Conservation (phyloP, 2,113 vertebrate genomes). For the Catharus fuscescens region DNA sequence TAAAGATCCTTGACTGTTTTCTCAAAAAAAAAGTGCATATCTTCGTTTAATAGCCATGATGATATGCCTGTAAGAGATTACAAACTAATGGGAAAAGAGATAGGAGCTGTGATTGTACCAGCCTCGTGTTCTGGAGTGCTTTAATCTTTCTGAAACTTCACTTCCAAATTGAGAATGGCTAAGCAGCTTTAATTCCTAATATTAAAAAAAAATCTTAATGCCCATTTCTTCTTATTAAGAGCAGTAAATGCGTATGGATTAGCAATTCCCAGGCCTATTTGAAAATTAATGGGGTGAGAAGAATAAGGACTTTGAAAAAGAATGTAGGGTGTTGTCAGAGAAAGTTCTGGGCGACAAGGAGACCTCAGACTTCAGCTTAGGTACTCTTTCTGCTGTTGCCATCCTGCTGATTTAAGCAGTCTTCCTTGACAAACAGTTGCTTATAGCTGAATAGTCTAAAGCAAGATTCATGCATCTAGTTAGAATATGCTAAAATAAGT, state of each 20-base stretch:
- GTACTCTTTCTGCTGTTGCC: not conserved
- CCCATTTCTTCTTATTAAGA: slow-evolving; percentile 41
- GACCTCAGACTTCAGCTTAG: not conserved
- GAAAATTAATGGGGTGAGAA: slow-evolving; percentile 45
- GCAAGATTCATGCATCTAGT: not conserved
- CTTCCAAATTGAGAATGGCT: slow-evolving; percentile 62
- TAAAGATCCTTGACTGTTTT: slow-evolving; percentile 28
- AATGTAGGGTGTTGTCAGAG: not conserved
- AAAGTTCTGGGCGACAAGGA: not conserved
- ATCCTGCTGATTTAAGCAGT: not conserved
- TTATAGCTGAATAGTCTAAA: not conserved
- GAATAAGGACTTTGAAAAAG: slow-evolving; percentile 10
- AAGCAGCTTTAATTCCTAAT: slow-evolving; percentile 65
- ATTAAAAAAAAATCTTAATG: slow-evolving; percentile 46
- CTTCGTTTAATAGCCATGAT: not conserved
- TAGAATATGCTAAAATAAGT: not conserved
- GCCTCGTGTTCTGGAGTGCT: slow-evolving; percentile 14
- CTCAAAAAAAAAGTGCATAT: not conserved
- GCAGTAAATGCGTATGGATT: slow-evolving; percentile 42
- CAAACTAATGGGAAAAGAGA: slow-evolving; percentile 44
- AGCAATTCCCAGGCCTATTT: slow-evolving; percentile 43
- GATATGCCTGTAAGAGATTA: slow-evolving; percentile 37
- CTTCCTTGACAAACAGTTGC: not conserved
- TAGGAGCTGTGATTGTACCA: slow-evolving; percentile 37
- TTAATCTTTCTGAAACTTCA: slow-evolving; percentile 66